phyloP scores from a whole-genome alignment of 1,140 invertebrate species.

The Ridgeia piscesae region DNA sequence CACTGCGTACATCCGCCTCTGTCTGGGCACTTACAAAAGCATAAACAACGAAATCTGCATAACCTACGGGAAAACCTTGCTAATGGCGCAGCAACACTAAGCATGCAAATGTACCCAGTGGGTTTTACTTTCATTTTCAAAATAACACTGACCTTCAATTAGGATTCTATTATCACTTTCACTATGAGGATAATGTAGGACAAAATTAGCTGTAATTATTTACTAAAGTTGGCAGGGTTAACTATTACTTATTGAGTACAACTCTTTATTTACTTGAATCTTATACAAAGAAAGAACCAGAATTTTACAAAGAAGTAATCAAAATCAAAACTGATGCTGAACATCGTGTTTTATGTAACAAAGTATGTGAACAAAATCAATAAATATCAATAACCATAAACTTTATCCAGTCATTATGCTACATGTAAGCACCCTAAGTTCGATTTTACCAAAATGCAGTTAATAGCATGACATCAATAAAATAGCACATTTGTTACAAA shows the following conservation, averaged over 20 bases:
- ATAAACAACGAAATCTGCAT: not conserved
- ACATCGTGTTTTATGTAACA: not conserved
- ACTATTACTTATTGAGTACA: not conserved
- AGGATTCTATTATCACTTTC: not conserved
- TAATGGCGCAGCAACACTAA: not conserved
- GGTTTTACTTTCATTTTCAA: too few relatives aligned
- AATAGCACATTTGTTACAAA: too few relatives aligned
- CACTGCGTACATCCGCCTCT: not conserved
- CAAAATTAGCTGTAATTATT: not conserved
- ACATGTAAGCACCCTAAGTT: too few relatives aligned
- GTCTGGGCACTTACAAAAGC: not conserved
- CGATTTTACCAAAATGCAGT: too few relatives aligned
- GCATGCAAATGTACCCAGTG: not conserved
- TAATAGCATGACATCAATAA: too few relatives aligned
- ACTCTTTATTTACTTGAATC: not conserved
- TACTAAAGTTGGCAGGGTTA: not conserved
- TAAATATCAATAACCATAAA: not conserved
- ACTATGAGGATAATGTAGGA: not conserved
- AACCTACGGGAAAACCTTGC: not conserved
- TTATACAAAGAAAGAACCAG: not conserved
- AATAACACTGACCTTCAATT: not conserved
- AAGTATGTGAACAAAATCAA: not conserved
- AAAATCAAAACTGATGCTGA: not conserved
- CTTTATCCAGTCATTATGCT: too few relatives aligned
- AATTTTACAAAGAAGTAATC: not conserved